phyloP scores from a whole-genome alignment of 2,797 vertebrate genomes.

The Schizothorax lantsangensis region DNA sequence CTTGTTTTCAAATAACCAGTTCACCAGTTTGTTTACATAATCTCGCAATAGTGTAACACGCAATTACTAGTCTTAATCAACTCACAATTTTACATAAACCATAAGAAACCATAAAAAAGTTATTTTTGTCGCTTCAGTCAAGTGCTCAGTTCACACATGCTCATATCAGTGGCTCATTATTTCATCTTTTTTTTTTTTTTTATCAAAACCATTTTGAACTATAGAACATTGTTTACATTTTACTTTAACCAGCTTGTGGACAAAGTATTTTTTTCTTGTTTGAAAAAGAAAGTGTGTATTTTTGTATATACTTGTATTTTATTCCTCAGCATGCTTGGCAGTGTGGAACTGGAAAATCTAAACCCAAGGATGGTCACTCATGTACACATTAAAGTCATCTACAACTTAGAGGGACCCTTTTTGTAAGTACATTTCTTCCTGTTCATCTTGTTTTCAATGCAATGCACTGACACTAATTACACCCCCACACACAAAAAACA shows the following conservation, averaged over 20 bases:
- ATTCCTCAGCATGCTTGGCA: conserved; percentile 79
- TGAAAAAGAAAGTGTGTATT: neutral
- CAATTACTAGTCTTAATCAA: too few species aligned
- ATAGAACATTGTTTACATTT: neutral
- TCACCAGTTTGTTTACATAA: too few species aligned
- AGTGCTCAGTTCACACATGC: too few species aligned
- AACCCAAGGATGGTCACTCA: conserved; percentile 74
- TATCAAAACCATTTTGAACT: neutral
- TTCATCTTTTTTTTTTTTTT: too few species aligned
- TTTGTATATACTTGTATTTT: conserved; percentile 13
- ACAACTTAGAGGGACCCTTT: conserved; percentile 74
- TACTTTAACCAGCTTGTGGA: neutral
- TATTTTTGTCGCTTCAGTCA: too few species aligned
- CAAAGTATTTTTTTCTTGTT: neutral
- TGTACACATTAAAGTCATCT: conserved; percentile 80
- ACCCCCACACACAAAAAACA: too few species aligned
- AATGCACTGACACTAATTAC: neutral
- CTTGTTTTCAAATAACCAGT: too few species aligned
- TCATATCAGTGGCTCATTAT: too few species aligned
- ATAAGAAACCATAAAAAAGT: too few species aligned
- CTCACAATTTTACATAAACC: too few species aligned
- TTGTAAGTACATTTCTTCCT: conserved; percentile 65
- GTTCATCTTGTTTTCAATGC: neutral
- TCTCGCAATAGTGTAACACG: too few species aligned
- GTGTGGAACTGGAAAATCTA: conserved; percentile 77